phyloP scores from a whole-genome alignment of 2,113 vertebrate genomes.

The Candoia aspera region DNA sequence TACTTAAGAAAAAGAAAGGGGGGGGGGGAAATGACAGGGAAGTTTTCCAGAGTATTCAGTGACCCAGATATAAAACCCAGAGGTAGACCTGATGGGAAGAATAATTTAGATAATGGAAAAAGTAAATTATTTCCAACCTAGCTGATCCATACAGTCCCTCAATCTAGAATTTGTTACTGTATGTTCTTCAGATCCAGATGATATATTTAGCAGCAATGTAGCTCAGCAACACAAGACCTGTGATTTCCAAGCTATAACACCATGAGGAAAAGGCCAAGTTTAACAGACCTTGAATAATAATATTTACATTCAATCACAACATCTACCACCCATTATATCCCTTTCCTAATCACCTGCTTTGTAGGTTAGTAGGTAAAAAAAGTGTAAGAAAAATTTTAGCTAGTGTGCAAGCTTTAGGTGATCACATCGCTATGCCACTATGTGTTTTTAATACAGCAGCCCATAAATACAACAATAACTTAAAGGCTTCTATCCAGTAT shows the following conservation, averaged over 20 bases:
- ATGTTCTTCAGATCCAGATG: conserved; percentile 84
- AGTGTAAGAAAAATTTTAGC: conserved; percentile 46
- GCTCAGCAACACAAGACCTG: conserved; percentile 83
- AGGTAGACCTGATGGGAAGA: conserved; percentile 79
- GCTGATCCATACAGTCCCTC: conserved; percentile 67
- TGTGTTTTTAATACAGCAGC: conserved; percentile 24
- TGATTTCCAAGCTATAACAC: conserved; percentile 76
- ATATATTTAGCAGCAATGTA: conserved; percentile 82
- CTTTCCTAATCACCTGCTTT: conserved; percentile 76
- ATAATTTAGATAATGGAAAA: conserved; percentile 88
- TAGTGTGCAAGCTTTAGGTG: neutral
- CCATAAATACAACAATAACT: neutral
- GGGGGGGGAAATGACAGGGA: conserved; percentile 72
- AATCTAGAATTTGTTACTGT: conserved; percentile 80
- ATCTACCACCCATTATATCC: conserved; percentile 74
- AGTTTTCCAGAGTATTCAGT: conserved; percentile 76
- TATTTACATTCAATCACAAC: conserved; percentile 80
- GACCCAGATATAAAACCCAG: conserved; percentile 81
- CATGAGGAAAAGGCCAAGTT: conserved; percentile 81
- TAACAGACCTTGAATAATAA: conserved; percentile 82
- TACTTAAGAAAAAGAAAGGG: conserved; percentile 44
- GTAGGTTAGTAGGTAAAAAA: neutral
- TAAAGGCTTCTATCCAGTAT: neutral
- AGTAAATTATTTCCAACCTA: conserved; percentile 82
- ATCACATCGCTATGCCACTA: conserved; percentile 22